These are phyloP conservation scores for Zalophus californianus DNA, from an alignment of 2,797 vertebrate genomes.

Conservation along the genomic window DNA sequence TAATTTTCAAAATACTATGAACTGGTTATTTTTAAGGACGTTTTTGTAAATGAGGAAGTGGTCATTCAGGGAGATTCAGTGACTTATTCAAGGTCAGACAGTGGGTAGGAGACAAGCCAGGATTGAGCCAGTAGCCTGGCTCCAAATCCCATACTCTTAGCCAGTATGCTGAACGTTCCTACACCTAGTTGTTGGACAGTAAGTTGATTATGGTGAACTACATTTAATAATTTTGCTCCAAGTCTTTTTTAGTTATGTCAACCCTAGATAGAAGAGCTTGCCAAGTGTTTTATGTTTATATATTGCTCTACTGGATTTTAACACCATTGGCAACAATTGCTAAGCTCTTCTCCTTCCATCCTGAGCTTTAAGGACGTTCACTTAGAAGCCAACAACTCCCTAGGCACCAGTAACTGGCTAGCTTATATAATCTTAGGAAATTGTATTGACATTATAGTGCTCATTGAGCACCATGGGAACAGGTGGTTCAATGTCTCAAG, in stretches of 20 bases:
- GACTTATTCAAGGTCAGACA: constrained; percentile 24
- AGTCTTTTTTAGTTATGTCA: not conserved
- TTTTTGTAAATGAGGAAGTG: not conserved
- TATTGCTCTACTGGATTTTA: not conserved
- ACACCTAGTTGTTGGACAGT: not conserved
- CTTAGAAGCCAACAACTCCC: constrained; percentile 21
- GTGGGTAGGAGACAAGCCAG: not conserved
- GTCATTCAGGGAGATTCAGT: not conserved
- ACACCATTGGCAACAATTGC: not conserved
- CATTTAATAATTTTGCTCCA: constrained; percentile 8
- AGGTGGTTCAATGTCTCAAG: not conserved
- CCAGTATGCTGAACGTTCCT: not conserved
- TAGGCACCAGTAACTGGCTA: not conserved
- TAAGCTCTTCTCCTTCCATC: not conserved
- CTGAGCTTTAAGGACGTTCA: not conserved
- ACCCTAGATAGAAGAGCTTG: not conserved
- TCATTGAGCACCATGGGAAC: not conserved
- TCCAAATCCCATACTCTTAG: not conserved
- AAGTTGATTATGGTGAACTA: not conserved
- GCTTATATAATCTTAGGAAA: not conserved
- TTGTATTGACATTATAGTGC: not conserved
- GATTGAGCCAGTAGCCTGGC: not conserved
- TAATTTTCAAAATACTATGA: not conserved
- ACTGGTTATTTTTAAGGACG: not conserved
- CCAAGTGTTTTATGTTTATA: not conserved